Base-by-base conservation (phyloP, 2,888 invertebrate genomes). In the Atrina japonica region DNA sequence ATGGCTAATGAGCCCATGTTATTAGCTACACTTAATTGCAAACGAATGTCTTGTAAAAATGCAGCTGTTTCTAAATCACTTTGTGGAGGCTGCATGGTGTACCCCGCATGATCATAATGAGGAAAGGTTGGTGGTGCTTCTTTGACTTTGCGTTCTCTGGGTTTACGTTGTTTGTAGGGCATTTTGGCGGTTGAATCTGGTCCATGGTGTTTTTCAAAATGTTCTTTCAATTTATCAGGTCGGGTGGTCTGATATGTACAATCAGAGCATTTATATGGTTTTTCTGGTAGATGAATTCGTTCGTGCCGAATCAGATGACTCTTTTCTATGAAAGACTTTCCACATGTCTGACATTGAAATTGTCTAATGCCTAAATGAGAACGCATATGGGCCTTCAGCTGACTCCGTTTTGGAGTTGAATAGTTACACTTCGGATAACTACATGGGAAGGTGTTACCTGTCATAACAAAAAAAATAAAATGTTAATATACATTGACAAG, bases 231-330 rank as follows among this genome's bases (percentile, higher is more conserved):
- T 86, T 94, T 94, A 88, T 94, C 94, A 23, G 93, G 88, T 59
- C 94, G 89, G 0, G 93, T 93, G 70, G 93, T 93, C 1, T 93
- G 93, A 85, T 94, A 94, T 75, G 93, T 93, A 88, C 94, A 94
- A 73, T 92, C 91, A 16, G 92, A 91, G 85, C 94, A 94, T 65
- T 93, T 93, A 88, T 93, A 93, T 0, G 94, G 93, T 80, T 93
- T 93, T 71, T 93, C 93, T 76, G 92, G 92, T 50, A 93, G 88
- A 88, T 94, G 94, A 61, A 94, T 93, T 49, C 93, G 90, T 85
- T 94, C 93, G 85, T 94, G 94, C 1, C 94, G 91, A 14, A 93
- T 91, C 68, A 94, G 88, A 88, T 94, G 94, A 41, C 93, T 93
- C 81, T 93, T 94, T 84, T 94, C 94, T 84, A 94, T 93, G 85